These are phyloP conservation scores for Neogobius melanostomus DNA, from an alignment of 2,113 vertebrate species.

Conservation along the genomic window DNA sequence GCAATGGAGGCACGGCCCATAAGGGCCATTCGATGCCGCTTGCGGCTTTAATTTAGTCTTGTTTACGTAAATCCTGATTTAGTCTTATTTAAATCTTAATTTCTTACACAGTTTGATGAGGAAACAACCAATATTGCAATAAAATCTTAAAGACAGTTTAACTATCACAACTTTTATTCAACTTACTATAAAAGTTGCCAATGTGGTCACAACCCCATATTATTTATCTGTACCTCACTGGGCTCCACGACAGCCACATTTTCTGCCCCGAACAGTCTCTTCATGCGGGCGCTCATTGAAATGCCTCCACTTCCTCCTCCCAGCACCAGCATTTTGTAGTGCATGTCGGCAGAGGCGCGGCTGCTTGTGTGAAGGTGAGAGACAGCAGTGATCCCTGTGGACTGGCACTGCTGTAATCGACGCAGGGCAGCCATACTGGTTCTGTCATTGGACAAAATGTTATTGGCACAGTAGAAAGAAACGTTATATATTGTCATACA, in stretches of 20 bases:
- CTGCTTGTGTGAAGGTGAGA: constrained; percentile 63
- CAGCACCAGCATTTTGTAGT: constrained; percentile 89
- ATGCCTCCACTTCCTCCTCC: constrained; percentile 91
- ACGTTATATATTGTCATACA: neutral
- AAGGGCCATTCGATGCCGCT: no score
- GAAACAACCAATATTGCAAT: no score
- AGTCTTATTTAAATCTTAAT: no score
- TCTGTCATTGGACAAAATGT: neutral
- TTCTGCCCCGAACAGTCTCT: constrained; percentile 85
- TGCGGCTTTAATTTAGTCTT: no score
- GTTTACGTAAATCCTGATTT: no score
- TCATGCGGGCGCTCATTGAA: constrained; percentile 93
- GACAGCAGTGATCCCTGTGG: neutral
- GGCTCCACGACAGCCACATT: constrained; percentile 93
- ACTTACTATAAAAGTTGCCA: no score
- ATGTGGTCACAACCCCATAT: neutral
- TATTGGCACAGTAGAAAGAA: neutral
- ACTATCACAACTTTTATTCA: no score
- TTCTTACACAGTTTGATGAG: no score
- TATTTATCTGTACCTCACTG: constrained; percentile 77
- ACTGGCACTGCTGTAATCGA: constrained; percentile 35
- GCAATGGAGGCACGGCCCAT: no score
- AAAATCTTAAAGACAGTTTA: no score
- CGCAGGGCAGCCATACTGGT: constrained; percentile 54
- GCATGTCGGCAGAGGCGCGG: constrained; percentile 73